Percentiles rank a stretch among this genome's conserved stretches.
Conservation (phyloP, 2,113 vertebrate species). For the Arothron firmamentum region DNA sequence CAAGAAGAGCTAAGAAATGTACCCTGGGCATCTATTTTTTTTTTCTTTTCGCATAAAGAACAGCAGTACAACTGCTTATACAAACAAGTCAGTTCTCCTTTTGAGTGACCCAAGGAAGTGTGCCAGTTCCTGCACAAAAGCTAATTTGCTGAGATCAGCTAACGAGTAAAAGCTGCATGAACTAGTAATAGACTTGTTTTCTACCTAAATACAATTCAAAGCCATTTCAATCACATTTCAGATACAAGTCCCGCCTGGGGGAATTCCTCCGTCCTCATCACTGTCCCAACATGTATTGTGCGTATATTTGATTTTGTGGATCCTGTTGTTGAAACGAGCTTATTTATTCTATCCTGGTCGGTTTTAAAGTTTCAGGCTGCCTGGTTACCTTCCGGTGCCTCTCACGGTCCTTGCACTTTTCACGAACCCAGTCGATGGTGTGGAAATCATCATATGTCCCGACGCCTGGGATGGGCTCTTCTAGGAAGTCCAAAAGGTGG, state of each 20-base stretch:
- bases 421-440: conserved; percentile 98
- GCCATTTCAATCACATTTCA: neutral
- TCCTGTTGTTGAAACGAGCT: neutral
- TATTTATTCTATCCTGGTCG: neutral
- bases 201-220: neutral
- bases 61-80: neutral
- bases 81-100: neutral
- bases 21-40: neutral
- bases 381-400: conserved; percentile 88
- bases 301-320: too few species aligned
- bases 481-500: conserved; percentile 93
- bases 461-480: conserved; percentile 97
- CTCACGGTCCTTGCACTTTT: conserved; percentile 97
- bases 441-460: conserved; percentile 99
- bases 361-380: neutral
- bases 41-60: neutral
- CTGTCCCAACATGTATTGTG: too few species aligned
- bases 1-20: too few species aligned
- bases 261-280: too few species aligned
- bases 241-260: neutral
- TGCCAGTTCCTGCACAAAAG: neutral
- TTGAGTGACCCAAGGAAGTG: neutral
- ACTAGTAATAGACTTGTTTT: neutral
- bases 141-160: conserved; percentile 1
- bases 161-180: neutral